phyloP scores from a whole-genome alignment of 1,140 invertebrate species.

The Drosophila repleta region DNA sequence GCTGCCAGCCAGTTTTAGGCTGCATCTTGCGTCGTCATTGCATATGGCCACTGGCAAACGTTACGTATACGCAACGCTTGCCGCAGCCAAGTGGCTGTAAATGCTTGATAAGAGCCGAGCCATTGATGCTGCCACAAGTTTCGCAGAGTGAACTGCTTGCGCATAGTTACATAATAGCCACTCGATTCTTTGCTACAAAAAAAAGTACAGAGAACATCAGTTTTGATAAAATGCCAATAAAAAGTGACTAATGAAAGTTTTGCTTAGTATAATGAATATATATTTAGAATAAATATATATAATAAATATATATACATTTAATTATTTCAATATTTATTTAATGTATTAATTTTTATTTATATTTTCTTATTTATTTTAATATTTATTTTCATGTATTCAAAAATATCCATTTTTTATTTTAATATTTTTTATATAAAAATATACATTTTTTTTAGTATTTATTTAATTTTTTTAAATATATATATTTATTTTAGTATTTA shows the following conservation, averaged over 20 bases:
- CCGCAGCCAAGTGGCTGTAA: constrained; percentile 50
- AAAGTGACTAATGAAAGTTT: background rate
- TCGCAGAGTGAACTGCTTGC: constrained; percentile 14
- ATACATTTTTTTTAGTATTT: too few relatives aligned
- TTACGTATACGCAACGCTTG: constrained; percentile 61
- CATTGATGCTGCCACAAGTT: constrained; percentile 50
- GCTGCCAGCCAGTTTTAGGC: constrained; percentile 68
- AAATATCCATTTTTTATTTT: too few relatives aligned
- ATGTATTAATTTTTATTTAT: too few relatives aligned
- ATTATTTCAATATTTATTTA: too few relatives aligned
- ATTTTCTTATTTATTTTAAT: too few relatives aligned
- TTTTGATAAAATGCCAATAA: too few relatives aligned
- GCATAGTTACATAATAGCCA: constrained; percentile 22
- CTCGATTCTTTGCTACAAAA: background rate
- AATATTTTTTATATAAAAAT: too few relatives aligned
- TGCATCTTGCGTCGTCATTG: constrained; percentile 67
- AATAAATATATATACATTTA: too few relatives aligned
- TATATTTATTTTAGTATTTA: too few relatives aligned
- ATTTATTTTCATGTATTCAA: too few relatives aligned
- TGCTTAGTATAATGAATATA: background rate
- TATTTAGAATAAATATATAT: background rate
- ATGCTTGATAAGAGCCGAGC: constrained; percentile 67
- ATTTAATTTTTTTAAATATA: too few relatives aligned
- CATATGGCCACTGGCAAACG: constrained; percentile 19
- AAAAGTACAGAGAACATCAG: background rate